Evolutionary conservation across 2,888 invertebrate genomes (phyloP).

Genomic region (Fragum fragum): DNA sequence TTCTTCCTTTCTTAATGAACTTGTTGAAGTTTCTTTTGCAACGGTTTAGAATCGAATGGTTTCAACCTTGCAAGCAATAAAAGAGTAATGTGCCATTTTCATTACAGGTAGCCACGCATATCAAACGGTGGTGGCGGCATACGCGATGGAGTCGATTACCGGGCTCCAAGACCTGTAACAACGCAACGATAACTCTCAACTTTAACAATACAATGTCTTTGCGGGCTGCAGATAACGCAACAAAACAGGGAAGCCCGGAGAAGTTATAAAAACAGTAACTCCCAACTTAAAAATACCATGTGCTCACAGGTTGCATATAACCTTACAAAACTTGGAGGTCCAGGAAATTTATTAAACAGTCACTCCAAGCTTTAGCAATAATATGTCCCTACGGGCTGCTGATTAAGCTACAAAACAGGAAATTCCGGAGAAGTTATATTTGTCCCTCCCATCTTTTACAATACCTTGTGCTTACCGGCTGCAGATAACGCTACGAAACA

Average conservation of each 20-base stretch:
- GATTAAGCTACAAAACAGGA: background rate
- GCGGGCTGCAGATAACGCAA: background rate
- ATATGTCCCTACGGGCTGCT: background rate
- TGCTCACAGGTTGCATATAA: background rate
- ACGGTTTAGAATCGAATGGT: too few species aligned
- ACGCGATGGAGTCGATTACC: constrained; percentile 20
- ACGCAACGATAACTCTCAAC: constrained; percentile 23
- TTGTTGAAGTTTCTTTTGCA: too few species aligned
- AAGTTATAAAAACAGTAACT: constrained; percentile 14
- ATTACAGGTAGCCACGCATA: constrained; percentile 21
- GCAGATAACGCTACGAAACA: background rate
- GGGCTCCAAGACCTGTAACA: constrained; percentile 13
- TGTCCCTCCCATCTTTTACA: too few species aligned
- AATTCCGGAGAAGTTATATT: too few species aligned
- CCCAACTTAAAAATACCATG: constrained; percentile 21
- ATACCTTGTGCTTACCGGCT: background rate
- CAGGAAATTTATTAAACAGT: constrained; percentile 8
- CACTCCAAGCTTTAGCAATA: constrained; percentile 7
- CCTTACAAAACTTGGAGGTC: background rate
- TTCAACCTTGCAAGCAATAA: too few species aligned
- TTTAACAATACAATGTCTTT: constrained; percentile 23
- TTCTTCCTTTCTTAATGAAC: too few species aligned
- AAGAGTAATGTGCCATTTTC: too few species aligned
- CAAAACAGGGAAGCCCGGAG: background rate
- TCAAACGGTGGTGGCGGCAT: constrained; percentile 30